Percentiles rank a stretch among this genome's conserved stretches.
Evolutionary conservation across 2,888 invertebrate genomes (phyloP).

Genomic region (Sipha maydis): DNA sequence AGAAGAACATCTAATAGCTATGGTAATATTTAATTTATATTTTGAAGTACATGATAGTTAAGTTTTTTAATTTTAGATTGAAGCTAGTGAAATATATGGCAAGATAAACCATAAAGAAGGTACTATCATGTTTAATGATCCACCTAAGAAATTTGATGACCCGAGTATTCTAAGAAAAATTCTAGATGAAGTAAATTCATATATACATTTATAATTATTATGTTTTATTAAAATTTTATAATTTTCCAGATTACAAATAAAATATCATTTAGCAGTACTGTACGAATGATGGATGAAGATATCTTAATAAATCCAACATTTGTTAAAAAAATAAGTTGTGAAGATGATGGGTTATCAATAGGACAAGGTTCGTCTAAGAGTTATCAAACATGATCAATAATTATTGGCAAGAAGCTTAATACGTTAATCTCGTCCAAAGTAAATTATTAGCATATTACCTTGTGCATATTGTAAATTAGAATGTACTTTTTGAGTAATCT

Average conservation of each 20-base stretch:
- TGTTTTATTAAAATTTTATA: background rate
- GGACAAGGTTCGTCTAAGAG: slow-evolving; percentile 63
- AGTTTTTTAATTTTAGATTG: slow-evolving; percentile 76
- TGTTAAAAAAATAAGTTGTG: slow-evolving; percentile 72
- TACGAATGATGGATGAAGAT: slow-evolving; percentile 91
- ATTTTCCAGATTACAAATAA: slow-evolving; percentile 49
- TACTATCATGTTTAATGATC: slow-evolving; percentile 96
- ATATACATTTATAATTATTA: background rate
- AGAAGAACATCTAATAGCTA: slow-evolving; percentile 91
- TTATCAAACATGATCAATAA: slow-evolving; percentile 46
- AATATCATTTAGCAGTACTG: slow-evolving; percentile 74
- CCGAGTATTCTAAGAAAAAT: slow-evolving; percentile 86
- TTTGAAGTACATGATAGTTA: background rate
- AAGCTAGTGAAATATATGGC: slow-evolving; percentile 95
- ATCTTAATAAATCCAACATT: slow-evolving; percentile 90
- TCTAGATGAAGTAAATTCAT: slow-evolving; percentile 74
- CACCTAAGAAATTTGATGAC: slow-evolving; percentile 93
- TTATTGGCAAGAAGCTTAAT: background rate
- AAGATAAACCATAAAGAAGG: slow-evolving; percentile 97
- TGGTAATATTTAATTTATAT: slow-evolving; percentile 74
- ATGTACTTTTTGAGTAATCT: slow-evolving; percentile 3
- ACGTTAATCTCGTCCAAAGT: background rate
- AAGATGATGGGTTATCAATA: slow-evolving; percentile 64
- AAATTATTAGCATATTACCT: slow-evolving; percentile 21
- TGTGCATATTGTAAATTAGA: slow-evolving; percentile 1